Base-by-base conservation (phyloP, 2,113 vertebrate species). In the Etheostoma cragini region DNA sequence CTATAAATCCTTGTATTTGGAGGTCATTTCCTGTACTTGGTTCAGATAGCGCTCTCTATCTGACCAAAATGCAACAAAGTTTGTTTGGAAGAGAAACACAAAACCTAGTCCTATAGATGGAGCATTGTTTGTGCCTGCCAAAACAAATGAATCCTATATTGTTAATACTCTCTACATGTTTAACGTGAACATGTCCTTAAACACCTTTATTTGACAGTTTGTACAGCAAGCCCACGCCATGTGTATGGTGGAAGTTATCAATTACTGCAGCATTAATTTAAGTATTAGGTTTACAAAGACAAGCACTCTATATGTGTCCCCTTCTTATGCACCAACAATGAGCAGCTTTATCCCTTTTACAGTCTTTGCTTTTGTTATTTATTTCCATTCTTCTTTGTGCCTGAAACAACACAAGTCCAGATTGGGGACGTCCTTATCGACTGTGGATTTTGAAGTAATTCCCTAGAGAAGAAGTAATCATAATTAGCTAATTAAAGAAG, bases 401-500 rank as follows among this genome's bases (percentile, higher is more conserved):
- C 45, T 61, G 24, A 33, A 57, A 78, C 65, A 83, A 81, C 58
- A 81, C 14, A 30, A 68, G 61, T 85, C 73, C 71, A 72, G 62
- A 80, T 78, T 78, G 76, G 54, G 6, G 15, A n/a, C 57, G 19
- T 71, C 47, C 74, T 77, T 77, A 64, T 83, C 46, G 4, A 47
- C 67, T 12, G 30, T 33, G 67, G 56, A 26, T 69, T 80, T 56
- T 64, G 66, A 58, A 78, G 57, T 58, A 70, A 83, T 60, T 81
- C 88, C 52, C 78, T 38, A n/a, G 73, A 84, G 84, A 76, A 56
- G 52, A 64, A 64, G 61, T 76, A 47, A 80, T 88, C 70, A 70
- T 87, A 89, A 88, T 90, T 65, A 64, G 76, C 85, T 89, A 87
- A 89, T 93, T 89, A 89, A 89, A 84, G 69, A 67, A 76, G 82